These are phyloP conservation scores for Ganaspis brasiliensis DNA, from an alignment of 2,888 invertebrate genomes.

Conservation along the genomic window DNA sequence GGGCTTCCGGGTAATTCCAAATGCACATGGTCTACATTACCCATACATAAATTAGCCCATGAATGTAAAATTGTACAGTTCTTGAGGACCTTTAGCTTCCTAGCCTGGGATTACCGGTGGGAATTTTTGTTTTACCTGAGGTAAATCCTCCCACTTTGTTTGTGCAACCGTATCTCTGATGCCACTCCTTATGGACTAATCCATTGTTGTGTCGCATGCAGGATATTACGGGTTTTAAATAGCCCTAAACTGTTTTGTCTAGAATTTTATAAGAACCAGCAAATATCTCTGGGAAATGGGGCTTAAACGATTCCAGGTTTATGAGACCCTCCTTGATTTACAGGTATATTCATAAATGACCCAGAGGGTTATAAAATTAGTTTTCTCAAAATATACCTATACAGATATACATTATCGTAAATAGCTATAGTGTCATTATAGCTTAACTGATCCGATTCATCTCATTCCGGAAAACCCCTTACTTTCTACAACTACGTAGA, in stretches of 20 bases:
- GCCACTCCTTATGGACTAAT: background rate
- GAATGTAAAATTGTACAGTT: too few species aligned
- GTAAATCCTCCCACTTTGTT: conserved; percentile 5
- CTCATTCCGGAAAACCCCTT: conserved; percentile 4
- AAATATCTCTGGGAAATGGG: conserved; percentile 2
- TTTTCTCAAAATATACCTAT: background rate
- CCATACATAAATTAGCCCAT: too few species aligned
- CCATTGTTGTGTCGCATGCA: conserved; percentile 7
- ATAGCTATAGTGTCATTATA: background rate
- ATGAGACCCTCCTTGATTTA: conserved; percentile 6
- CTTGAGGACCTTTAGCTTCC: too few species aligned
- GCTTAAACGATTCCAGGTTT: background rate
- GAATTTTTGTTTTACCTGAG: conserved; percentile 39
- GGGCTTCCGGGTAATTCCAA: too few species aligned
- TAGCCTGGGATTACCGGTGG: background rate
- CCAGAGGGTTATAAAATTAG: background rate
- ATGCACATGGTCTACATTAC: too few species aligned
- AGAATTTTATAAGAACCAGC: conserved; percentile 28
- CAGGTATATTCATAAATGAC: background rate
- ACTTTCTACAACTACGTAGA: background rate
- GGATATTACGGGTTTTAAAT: conserved; percentile 32
- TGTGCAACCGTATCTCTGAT: conserved; percentile 3
- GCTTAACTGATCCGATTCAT: background rate
- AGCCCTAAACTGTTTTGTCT: background rate
- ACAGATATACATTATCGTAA: too few species aligned